Percentiles rank a stretch among this genome's conserved stretches.
Evolutionary conservation across 2,113 vertebrate genomes (phyloP).

Genomic region (Halcyon malimbica): DNA sequence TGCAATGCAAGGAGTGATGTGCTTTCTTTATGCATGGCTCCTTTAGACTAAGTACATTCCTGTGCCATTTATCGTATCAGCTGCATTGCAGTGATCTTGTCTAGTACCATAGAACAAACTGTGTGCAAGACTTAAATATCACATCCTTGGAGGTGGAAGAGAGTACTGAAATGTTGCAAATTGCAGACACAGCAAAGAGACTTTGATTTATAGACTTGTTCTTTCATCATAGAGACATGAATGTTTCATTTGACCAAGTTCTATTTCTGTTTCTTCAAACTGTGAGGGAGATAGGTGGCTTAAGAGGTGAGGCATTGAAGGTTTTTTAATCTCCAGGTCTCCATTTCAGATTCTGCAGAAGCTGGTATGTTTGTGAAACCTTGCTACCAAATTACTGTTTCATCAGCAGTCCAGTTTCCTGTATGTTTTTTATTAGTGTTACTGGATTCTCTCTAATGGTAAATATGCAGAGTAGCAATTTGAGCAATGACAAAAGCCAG

Average conservation of each 20-base stretch:
- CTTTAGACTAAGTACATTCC: neutral
- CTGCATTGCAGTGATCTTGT: neutral
- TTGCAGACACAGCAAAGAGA: neutral
- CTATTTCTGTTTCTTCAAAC: slow-evolving; percentile 16
- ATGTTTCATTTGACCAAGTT: slow-evolving; percentile 40
- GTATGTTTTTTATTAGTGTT: neutral
- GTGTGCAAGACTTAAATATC: neutral
- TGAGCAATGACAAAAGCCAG: neutral
- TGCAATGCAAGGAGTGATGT: neutral
- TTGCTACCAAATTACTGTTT: neutral
- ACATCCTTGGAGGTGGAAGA: neutral
- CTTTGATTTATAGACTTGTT: slow-evolving; percentile 34
- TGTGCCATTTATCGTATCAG: neutral
- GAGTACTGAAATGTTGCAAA: slow-evolving; percentile 17
- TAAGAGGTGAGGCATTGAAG: neutral
- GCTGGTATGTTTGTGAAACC: neutral
- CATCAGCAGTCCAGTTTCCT: neutral
- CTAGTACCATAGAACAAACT: neutral
- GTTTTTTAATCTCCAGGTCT: neutral
- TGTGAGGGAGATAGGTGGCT: neutral
- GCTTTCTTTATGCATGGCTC: neutral
- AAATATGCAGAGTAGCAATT: neutral
- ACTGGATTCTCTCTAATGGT: neutral
- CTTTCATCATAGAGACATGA: neutral
- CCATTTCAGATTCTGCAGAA: neutral